Conservation (phyloP, 2,888 invertebrate species). For the Sthenelais limicola region DNA sequence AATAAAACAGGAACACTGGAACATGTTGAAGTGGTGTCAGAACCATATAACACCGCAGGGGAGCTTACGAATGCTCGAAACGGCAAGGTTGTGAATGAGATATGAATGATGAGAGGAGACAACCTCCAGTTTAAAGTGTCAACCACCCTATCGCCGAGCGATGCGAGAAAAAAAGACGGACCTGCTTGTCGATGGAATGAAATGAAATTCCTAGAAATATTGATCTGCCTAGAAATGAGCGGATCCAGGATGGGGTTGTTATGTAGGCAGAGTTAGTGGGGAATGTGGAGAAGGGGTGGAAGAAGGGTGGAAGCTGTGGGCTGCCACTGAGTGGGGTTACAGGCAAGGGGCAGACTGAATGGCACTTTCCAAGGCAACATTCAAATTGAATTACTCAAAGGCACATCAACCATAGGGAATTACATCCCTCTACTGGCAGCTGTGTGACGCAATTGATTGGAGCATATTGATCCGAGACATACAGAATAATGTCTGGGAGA, state of each 20-base stretch:
- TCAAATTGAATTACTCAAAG: slow-evolving; percentile 38
- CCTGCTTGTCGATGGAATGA: slow-evolving; percentile 29
- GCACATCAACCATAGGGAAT: neutral
- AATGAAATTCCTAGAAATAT: slow-evolving; percentile 38
- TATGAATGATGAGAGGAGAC: slow-evolving; percentile 10
- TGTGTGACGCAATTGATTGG: slow-evolving; percentile 21
- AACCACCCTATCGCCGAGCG: too few relatives aligned
- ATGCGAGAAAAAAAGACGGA: neutral
- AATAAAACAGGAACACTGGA: neutral
- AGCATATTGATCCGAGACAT: neutral
- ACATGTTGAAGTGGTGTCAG: neutral
- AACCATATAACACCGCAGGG: too few relatives aligned
- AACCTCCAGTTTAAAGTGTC: too few relatives aligned
- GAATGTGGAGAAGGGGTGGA: neutral
- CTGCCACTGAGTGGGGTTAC: slow-evolving; percentile 25
- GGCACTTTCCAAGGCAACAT: slow-evolving; percentile 27
- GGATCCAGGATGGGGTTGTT: neutral
- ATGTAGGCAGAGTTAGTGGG: neutral
- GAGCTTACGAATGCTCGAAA: too few relatives aligned
- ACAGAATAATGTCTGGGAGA: neutral
- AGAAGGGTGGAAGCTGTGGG: neutral
- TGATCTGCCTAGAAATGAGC: neutral
- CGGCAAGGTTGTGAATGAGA: neutral
- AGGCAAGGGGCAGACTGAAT: neutral
- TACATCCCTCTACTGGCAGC: slow-evolving; percentile 2